Evolutionary conservation across 2,113 vertebrate genomes (phyloP).

Genomic region (Varanus salvator): DNA sequence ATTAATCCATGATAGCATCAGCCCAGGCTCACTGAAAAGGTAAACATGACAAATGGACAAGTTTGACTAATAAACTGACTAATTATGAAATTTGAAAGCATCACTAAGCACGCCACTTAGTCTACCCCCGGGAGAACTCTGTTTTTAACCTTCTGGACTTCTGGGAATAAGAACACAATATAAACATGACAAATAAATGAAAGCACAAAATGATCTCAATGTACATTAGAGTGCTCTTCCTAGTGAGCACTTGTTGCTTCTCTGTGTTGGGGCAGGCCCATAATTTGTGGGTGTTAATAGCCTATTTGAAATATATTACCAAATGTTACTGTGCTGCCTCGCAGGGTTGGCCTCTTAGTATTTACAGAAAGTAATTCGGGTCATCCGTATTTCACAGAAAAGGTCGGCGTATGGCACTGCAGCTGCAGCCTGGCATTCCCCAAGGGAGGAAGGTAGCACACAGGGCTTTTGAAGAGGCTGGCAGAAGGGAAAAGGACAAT

Average conservation of each 20-base stretch:
- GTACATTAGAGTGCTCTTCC: not conserved
- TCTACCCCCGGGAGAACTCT: not conserved
- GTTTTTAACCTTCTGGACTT: not conserved
- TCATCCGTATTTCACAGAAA: conserved; percentile 57
- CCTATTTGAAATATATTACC: not conserved
- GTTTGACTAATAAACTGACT: no score
- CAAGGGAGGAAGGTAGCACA: conserved; percentile 41
- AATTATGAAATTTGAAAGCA: not conserved
- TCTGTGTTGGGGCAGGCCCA: not conserved
- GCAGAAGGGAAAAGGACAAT: conserved; percentile 55
- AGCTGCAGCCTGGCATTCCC: conserved; percentile 55
- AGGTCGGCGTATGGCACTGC: conserved; percentile 63
- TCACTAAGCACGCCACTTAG: not conserved
- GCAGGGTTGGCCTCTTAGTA: not conserved
- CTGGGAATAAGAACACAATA: not conserved
- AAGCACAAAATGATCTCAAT: not conserved
- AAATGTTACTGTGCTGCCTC: not conserved
- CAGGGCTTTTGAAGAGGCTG: conserved; percentile 14
- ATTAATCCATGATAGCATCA: no score
- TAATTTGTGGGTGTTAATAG: not conserved
- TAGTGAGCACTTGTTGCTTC: not conserved
- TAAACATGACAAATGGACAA: no score
- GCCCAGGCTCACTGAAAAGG: no score
- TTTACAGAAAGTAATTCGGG: conserved; percentile 23
- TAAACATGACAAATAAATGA: not conserved